These are phyloP conservation scores for Scortum barcoo DNA, from an alignment of 2,113 vertebrate species.

Conservation along the genomic window DNA sequence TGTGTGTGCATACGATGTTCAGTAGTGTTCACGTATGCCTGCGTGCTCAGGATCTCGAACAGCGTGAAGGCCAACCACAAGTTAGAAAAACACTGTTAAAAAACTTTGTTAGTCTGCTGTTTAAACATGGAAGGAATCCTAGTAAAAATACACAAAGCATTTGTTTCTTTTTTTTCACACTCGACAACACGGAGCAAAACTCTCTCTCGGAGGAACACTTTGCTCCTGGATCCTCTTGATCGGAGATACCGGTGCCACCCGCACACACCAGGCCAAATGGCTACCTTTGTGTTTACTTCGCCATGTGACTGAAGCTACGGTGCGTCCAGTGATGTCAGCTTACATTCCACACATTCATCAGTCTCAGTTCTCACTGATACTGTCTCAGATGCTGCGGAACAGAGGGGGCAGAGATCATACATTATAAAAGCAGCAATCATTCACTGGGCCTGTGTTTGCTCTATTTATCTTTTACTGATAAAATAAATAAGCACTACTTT, in stretches of 20 bases:
- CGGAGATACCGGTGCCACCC: constrained; percentile 28
- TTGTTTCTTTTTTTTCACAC: constrained; percentile 53
- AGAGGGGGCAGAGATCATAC: constrained; percentile 60
- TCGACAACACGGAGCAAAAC: constrained; percentile 43
- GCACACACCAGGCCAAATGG: constrained; percentile 39
- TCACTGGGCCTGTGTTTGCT: constrained; percentile 54
- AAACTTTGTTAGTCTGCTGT: constrained; percentile 50
- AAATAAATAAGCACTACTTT: constrained; percentile 67
- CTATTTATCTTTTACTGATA: constrained; percentile 60
- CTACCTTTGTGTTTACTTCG: constrained; percentile 75
- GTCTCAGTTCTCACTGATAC: constrained; percentile 74
- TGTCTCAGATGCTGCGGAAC: constrained; percentile 53
- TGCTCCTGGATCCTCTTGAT: constrained; percentile 40
- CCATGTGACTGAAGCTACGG: constrained; percentile 70
- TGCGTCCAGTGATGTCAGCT: constrained; percentile 69
- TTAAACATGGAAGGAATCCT: constrained; percentile 72
- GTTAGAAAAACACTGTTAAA: constrained; percentile 65
- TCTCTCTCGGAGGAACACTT: constrained; percentile 29
- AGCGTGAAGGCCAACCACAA: constrained; percentile 53
- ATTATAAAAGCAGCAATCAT: constrained; percentile 62
- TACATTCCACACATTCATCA: constrained; percentile 76
- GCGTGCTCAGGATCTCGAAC: constrained; percentile 36
- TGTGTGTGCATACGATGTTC: constrained; percentile 29
- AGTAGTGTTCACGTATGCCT: constrained; percentile 16
- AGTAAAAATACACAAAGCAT: constrained; percentile 67